phyloP scores from a whole-genome alignment of 2,113 vertebrate genomes.

The Madoqua kirkii region DNA sequence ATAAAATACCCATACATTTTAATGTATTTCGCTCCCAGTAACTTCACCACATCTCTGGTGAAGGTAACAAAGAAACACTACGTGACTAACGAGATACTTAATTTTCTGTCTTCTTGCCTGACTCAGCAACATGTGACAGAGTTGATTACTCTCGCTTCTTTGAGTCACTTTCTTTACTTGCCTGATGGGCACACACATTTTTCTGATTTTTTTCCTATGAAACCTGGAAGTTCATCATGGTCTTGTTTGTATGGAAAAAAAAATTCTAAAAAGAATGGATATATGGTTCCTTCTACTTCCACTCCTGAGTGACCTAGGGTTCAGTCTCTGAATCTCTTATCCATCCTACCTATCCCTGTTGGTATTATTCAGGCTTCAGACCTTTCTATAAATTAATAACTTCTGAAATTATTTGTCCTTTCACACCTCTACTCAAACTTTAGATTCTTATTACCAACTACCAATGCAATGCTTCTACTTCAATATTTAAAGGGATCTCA shows the following conservation, averaged over 20 bases:
- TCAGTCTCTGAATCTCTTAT: background rate
- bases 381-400: background rate
- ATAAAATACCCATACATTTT: background rate
- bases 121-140: background rate
- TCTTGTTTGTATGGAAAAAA: background rate
- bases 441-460: background rate
- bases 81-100: background rate
- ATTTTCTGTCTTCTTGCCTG: background rate
- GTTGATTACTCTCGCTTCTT: background rate
- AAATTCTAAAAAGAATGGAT: background rate
- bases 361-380: background rate
- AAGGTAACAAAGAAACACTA: background rate
- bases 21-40: background rate
- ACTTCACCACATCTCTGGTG: background rate
- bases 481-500: background rate
- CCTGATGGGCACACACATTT: background rate
- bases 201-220: background rate
- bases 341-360: background rate
- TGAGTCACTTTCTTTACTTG: background rate
- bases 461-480: background rate
- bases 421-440: background rate
- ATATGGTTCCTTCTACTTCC: background rate
- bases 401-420: background rate
- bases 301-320: background rate
- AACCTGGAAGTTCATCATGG: background rate